Percentiles rank a stretch among this genome's conserved stretches.
Conservation (phyloP, 1,140 invertebrate species). For the Euwallacea similis region DNA sequence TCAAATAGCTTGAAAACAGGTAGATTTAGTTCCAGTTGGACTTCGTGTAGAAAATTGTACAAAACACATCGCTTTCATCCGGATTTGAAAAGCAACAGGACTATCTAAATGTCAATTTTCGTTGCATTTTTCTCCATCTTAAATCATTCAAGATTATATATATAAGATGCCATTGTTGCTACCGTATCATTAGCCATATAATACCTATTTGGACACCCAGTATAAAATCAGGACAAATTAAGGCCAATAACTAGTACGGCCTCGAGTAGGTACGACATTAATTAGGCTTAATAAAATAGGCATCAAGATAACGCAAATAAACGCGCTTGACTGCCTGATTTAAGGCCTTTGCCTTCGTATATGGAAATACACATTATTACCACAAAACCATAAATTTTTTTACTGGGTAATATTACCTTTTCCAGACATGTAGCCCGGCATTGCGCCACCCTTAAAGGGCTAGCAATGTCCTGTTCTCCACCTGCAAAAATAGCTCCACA, state of each 20-base stretch:
- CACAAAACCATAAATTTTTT: background rate
- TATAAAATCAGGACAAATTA: background rate
- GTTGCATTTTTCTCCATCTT: no score
- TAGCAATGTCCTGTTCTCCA: constrained; percentile 63
- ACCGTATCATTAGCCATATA: background rate
- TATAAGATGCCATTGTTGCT: no score
- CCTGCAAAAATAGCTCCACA: constrained; percentile 51
- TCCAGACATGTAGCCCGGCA: constrained; percentile 68
- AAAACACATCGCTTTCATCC: no score
- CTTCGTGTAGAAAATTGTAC: no score
- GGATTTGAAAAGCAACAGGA: no score
- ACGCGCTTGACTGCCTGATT: background rate
- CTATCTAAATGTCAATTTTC: no score
- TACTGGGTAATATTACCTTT: constrained; percentile 58
- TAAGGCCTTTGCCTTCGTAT: background rate
- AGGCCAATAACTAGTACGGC: background rate
- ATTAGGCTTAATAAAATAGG: constrained; percentile 1
- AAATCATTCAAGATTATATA: no score
- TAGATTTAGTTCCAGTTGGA: no score
- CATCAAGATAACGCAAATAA: background rate
- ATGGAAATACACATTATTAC: background rate
- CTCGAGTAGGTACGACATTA: background rate
- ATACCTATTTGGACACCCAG: no score
- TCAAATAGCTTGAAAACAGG: no score
- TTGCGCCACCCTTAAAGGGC: constrained; percentile 66